These are phyloP conservation scores for Eupithecia dodoneata DNA, from an alignment of 2,888 invertebrate species.

Conservation along the genomic window DNA sequence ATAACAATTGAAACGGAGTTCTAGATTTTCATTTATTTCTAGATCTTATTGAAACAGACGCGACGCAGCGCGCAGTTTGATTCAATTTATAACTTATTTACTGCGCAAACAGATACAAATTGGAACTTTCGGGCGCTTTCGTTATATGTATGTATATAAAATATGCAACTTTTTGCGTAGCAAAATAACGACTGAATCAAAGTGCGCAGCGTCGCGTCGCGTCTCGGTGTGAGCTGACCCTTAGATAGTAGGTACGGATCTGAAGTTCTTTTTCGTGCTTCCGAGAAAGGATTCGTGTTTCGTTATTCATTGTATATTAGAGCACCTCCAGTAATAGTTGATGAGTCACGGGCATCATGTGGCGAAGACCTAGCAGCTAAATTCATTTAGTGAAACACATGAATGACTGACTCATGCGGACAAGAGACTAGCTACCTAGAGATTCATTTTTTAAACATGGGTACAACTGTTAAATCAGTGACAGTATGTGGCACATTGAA, in stretches of 20 bases:
- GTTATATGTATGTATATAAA: too few species aligned
- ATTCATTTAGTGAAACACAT: conserved; percentile 39
- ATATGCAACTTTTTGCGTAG: too few species aligned
- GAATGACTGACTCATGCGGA: not conserved
- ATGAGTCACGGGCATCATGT: conserved; percentile 58
- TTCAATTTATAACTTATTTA: too few species aligned
- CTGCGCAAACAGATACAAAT: too few species aligned
- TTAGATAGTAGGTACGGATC: not conserved
- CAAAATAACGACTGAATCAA: too few species aligned
- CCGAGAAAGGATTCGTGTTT: conserved; percentile 55
- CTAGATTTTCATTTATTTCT: not conserved
- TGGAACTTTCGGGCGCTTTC: too few species aligned
- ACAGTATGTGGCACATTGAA: too few species aligned
- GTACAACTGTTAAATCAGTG: too few species aligned
- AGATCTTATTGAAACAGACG: not conserved
- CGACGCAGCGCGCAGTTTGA: too few species aligned
- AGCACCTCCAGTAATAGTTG: conserved; percentile 44
- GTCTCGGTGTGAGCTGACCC: conserved; percentile 2
- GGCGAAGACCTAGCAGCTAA: conserved; percentile 40
- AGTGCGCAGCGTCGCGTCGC: too few species aligned
- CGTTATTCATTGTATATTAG: conserved; percentile 48
- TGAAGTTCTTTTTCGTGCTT: conserved; percentile 26
- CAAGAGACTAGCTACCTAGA: too few species aligned
- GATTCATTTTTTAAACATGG: too few species aligned
- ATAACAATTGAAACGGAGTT: not conserved